Conservation (phyloP, 2,113 vertebrate species). For the Benitochromis conjunctus region DNA sequence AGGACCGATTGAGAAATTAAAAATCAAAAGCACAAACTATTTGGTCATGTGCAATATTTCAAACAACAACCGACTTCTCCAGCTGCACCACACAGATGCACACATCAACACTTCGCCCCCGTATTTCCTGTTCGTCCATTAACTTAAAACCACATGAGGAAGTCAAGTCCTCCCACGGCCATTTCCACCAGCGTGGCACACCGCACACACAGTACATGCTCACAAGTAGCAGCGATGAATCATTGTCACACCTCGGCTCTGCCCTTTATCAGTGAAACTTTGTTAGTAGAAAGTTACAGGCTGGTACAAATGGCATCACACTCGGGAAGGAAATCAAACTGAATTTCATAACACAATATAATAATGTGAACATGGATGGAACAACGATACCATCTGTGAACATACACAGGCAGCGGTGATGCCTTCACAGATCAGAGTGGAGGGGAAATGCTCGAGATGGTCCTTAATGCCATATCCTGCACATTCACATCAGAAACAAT, state of each 20-base stretch:
- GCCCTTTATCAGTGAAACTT: conserved; percentile 36
- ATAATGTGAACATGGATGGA: conserved; percentile 15
- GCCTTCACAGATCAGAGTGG: neutral
- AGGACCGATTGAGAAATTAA: neutral
- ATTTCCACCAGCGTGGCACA: conserved; percentile 54
- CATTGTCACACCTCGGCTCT: conserved; percentile 21
- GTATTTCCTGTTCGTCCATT: conserved; percentile 61
- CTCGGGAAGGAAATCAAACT: conserved; percentile 21
- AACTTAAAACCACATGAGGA: conserved; percentile 51
- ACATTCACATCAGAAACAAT: neutral
- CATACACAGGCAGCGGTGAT: neutral
- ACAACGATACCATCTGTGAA: conserved; percentile 13
- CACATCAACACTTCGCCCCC: conserved; percentile 19
- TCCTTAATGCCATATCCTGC: neutral
- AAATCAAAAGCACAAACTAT: conserved; percentile 4
- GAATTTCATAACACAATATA: conserved; percentile 27
- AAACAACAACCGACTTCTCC: neutral
- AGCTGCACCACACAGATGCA: neutral
- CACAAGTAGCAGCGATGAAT: neutral
- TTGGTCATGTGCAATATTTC: neutral
- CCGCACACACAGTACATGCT: neutral
- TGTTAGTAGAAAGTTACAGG: conserved; percentile 7
- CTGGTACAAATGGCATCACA: neutral
- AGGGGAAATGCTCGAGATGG: neutral
- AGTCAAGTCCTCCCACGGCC: conserved; percentile 59